A percentile compares a stretch with the other conserved stretches of the same genome.
Conservation (phyloP, 2,797 vertebrate species). For the Phrynocephalus forsythii region DNA sequence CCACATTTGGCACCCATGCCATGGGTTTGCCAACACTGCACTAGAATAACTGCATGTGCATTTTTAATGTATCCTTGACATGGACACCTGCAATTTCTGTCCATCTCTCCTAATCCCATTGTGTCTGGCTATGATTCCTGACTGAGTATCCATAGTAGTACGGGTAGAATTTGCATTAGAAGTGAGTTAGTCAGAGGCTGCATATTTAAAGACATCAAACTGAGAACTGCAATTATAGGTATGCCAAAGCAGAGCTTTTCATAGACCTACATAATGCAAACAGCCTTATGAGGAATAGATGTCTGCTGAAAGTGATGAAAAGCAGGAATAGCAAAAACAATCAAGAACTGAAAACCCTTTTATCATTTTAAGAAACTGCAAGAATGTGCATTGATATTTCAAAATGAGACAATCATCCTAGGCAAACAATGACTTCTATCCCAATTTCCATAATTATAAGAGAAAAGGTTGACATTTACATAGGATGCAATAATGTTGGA, state of each 20-base stretch:
- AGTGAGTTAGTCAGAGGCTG: background rate
- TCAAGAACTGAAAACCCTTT: background rate
- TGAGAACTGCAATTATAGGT: slow-evolving; percentile 40
- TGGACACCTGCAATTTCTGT: background rate
- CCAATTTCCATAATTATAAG: background rate
- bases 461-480: background rate
- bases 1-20: too few species aligned
- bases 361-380: background rate
- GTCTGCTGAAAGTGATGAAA: slow-evolving; percentile 19
- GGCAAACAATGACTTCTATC: background rate
- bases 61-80: background rate
- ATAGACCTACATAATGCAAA: background rate
- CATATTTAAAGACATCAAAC: slow-evolving; percentile 35
- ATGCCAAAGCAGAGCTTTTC: slow-evolving; percentile 22
- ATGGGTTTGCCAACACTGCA: too few species aligned
- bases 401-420: background rate
- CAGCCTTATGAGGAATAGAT: slow-evolving; percentile 1
- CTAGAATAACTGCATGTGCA: too few species aligned
- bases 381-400: background rate
- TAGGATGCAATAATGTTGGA: background rate
- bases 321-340: slow-evolving; percentile 11
- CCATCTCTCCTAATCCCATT: too few species aligned
- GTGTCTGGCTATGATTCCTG: background rate
- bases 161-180: background rate
- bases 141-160: background rate